Conservation (phyloP, 2,797 vertebrate genomes). For the Xenops minutus region DNA sequence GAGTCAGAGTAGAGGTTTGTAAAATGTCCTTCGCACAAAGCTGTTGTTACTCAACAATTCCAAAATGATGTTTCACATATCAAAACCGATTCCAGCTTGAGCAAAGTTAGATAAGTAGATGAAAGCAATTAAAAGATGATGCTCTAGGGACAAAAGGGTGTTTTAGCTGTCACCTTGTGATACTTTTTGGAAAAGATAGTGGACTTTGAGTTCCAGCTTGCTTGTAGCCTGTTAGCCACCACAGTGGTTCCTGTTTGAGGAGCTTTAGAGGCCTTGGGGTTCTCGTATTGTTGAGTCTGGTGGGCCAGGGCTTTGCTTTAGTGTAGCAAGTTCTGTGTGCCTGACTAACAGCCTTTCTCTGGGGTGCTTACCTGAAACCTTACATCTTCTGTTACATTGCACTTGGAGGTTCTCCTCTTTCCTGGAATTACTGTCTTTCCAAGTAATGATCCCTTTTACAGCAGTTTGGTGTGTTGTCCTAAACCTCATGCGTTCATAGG, state of each 20-base stretch:
- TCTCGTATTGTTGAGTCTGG: fast-evolving
- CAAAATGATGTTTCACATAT: background rate
- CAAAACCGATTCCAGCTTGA: background rate
- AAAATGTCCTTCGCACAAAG: background rate
- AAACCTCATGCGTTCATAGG: background rate
- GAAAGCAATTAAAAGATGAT: background rate
- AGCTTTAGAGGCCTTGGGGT: background rate
- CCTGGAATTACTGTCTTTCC: background rate
- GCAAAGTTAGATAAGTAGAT: background rate
- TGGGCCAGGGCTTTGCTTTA: background rate
- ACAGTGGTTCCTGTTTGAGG: background rate
- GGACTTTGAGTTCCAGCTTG: background rate
- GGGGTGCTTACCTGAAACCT: background rate
- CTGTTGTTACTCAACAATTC: background rate
- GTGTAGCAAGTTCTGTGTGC: background rate
- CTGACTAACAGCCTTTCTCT: background rate
- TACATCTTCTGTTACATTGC: background rate
- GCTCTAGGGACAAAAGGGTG: background rate
- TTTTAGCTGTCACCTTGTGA: background rate
- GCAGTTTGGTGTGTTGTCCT: background rate
- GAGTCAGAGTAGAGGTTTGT: background rate
- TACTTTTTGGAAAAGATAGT: background rate
- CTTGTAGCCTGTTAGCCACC: background rate
- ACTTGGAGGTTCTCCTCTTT: background rate
- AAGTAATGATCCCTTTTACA: background rate